Percentiles rank a stretch among this genome's conserved stretches.
These are phyloP conservation scores for Polyergus mexicanus DNA, from an alignment of 1,140 invertebrate species.

Conservation along the genomic window DNA sequence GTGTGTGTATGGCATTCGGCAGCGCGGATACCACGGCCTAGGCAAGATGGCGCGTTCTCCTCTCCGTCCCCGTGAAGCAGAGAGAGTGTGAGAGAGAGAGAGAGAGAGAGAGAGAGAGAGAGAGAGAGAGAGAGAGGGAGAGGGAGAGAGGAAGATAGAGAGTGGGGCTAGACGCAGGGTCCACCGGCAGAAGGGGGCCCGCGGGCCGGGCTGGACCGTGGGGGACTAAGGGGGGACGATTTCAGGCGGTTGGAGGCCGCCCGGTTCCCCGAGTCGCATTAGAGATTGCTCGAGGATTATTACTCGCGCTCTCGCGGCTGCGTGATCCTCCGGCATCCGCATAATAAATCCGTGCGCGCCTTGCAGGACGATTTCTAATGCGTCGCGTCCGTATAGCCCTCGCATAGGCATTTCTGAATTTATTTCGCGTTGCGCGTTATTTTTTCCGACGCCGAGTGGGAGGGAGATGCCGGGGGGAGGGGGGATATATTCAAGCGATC, in stretches of 20 bases:
- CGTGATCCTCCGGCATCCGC: conserved; percentile 84
- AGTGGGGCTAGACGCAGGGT: conserved; percentile 60
- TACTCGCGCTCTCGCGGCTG: conserved; percentile 82
- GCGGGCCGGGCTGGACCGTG: conserved; percentile 57
- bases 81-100: no score
- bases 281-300: conserved; percentile 85
- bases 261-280: conserved; percentile 85
- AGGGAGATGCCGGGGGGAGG: no score
- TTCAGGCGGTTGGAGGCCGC: conserved; percentile 83
- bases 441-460: background rate
- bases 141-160: conserved; percentile 13
- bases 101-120: no score
- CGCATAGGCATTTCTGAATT: conserved; percentile 11
- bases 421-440: background rate
- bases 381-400: conserved; percentile 12
- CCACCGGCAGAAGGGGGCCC: conserved; percentile 56
- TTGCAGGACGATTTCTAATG: conserved; percentile 68
- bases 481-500: background rate
- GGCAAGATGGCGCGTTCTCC: conserved; percentile 70
- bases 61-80: conserved; percentile 60
- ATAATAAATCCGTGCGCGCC: conserved; percentile 80
- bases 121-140: no score
- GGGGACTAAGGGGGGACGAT: conserved; percentile 63
- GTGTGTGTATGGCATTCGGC: conserved; percentile 67
- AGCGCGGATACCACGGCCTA: conserved; percentile 55